These are phyloP conservation scores for Rhabdomys dilectus DNA, from an alignment of 2,113 vertebrate genomes.

Conservation along the genomic window DNA sequence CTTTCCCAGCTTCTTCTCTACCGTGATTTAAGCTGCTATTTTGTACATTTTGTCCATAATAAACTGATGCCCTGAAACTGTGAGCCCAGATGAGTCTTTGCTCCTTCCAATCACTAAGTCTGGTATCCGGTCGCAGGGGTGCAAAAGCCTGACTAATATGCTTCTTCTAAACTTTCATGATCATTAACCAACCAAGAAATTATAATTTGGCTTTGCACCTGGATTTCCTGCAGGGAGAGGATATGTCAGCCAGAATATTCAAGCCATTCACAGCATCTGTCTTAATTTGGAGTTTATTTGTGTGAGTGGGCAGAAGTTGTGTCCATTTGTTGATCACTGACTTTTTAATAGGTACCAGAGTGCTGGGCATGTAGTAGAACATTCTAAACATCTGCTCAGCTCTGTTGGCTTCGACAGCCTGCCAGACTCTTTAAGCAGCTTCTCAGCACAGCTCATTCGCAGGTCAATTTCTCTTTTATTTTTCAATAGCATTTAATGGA, in stretches of 20 bases:
- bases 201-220: constrained; percentile 12
- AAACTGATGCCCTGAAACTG: not conserved
- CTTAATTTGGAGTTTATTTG: constrained; percentile 28
- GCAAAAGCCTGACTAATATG: not conserved
- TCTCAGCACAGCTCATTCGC: not conserved
- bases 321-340: constrained; percentile 29
- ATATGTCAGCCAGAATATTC: constrained; percentile 19
- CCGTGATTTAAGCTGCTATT: not conserved
- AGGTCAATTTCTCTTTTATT: not conserved
- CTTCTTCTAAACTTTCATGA: not conserved
- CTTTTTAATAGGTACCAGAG: not conserved
- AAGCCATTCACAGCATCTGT: not conserved
- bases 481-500: not conserved
- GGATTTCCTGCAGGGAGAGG: not conserved
- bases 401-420: not conserved
- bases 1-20: not conserved
- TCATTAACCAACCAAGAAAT: constrained; percentile 33
- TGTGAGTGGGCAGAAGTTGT: not conserved
- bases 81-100: not conserved
- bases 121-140: not conserved
- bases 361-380: not conserved
- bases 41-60: not conserved
- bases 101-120: no score
- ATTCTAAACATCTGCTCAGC: not conserved
- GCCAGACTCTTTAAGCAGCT: not conserved